Percentiles rank a stretch among this genome's conserved stretches.
Conservation (phyloP, 2,888 invertebrate genomes). For the Therioaphis trifolii region DNA sequence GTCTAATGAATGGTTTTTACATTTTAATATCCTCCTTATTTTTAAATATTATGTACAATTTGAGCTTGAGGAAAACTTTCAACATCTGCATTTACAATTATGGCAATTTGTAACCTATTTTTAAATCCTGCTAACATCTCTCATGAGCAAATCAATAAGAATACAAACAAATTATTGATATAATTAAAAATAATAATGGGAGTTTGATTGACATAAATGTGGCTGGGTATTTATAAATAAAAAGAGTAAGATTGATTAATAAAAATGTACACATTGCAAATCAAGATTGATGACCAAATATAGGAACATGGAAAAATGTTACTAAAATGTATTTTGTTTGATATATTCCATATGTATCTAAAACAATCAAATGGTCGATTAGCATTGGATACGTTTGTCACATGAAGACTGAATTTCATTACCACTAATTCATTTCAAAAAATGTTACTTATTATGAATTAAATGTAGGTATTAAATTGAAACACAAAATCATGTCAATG, state of each 20-base stretch:
- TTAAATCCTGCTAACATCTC: neutral
- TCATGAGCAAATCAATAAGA: constrained; percentile 37
- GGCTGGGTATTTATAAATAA: neutral
- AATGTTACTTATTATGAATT: no score
- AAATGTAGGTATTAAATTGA: no score
- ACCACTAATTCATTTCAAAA: no score
- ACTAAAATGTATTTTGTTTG: neutral
- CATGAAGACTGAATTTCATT: no score
- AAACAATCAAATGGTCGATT: no score
- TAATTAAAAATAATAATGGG: neutral
- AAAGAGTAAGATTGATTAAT: neutral
- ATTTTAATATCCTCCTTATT: constrained; percentile 12
- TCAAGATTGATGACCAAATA: neutral
- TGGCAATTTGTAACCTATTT: constrained; percentile 44
- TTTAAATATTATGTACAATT: constrained; percentile 14
- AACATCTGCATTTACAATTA: constrained; percentile 28
- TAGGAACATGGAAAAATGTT: neutral
- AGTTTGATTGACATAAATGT: constrained; percentile 45
- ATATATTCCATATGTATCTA: no score
- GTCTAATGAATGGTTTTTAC: constrained; percentile 12
- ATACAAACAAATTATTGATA: neutral
- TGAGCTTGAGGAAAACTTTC: constrained; percentile 44
- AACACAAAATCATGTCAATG: no score
- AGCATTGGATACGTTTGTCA: no score
- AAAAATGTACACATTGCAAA: neutral